Base-by-base conservation (phyloP, 1,140 invertebrate genomes). In the Trinorchestia longiramus region DNA sequence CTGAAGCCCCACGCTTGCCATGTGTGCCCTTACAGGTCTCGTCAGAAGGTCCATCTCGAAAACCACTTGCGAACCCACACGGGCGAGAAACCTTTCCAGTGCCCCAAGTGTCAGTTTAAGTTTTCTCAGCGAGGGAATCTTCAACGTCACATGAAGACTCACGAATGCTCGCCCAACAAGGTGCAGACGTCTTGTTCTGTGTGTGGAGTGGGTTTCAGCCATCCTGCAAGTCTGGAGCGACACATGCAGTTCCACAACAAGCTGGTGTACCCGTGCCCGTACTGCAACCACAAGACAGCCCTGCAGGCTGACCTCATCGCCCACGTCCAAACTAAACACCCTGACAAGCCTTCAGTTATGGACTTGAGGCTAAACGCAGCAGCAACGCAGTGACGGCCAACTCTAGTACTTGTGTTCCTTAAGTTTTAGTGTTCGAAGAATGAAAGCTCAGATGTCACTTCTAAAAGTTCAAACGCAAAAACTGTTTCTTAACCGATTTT, bases 121-220 rank as follows among this genome's bases (percentile, higher is more conserved):
- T 91, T 94, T n/a, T 90, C 95, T 3, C 95, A 96, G 95, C 88
- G 92, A n/a, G 95, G 95, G 3, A 96, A 96, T 43, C 53, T 96
- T 11, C 57, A 90, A 40, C 88, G 43, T 41, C 95, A 96, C 87
- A 96, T 96, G 87, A 90, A 94, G 53, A 96, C 87, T 4, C 95
- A 96, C 40, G 88, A 77, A 95, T 40, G 95, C 36, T 94, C 92
- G 44, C 40, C 92, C 36, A 45, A 94, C 92, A 94, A 94, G 43
- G 8, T 42, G 88, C 88, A 91, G 43, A 94, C 44, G 40, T 45
- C 92, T 47, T 94, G 92, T 44, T 11, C 43, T 0, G 92, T 94
- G 40, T 94, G 92, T 44, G 92, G 92, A 28, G 43, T 94, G 40
- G 8, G 17, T 43, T 94, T 94, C 43, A 94, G 44, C 44, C 92